phyloP scores from a whole-genome alignment of 1,140 invertebrate genomes.

The Calycopis cecrops region DNA sequence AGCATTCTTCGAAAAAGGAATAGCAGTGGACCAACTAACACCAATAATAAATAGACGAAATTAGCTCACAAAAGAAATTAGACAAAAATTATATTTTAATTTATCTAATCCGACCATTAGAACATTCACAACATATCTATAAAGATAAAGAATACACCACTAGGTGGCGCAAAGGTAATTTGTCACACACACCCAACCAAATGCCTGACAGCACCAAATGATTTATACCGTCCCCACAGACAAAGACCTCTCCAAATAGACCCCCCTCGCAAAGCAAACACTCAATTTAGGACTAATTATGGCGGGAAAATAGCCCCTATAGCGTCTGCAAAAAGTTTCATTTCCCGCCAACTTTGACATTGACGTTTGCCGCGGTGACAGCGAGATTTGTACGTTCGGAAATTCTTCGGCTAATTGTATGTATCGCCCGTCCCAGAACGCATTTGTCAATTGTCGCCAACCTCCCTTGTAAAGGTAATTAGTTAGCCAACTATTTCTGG shows the following conservation, averaged over 20 bases:
- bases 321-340: constrained; percentile 38
- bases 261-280: constrained; percentile 60
- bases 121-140: constrained; percentile 15
- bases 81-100: background rate
- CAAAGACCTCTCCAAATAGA: constrained; percentile 64
- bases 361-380: constrained; percentile 44
- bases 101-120: too few species aligned
- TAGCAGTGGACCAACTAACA: too few species aligned
- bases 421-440: constrained; percentile 53
- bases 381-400: constrained; percentile 44
- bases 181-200: constrained; percentile 57
- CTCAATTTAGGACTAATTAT: constrained; percentile 56
- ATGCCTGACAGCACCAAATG: constrained; percentile 56
- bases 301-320: constrained; percentile 49
- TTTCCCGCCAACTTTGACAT: constrained; percentile 49
- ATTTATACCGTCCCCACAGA: constrained; percentile 60
- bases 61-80: constrained; percentile 21
- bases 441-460: constrained; percentile 71
- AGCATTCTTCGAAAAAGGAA: too few species aligned
- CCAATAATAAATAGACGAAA: too few species aligned
- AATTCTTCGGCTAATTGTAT: constrained; percentile 63
- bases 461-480: constrained; percentile 56
- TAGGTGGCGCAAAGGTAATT: constrained; percentile 58
- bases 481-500: constrained; percentile 64
- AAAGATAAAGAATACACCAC: constrained; percentile 1